Evolutionary conservation across 2,797 vertebrate species (phyloP), one percentile per base, ranked within the genome.

Genomic region (Myiotriccus ornatus): DNA sequence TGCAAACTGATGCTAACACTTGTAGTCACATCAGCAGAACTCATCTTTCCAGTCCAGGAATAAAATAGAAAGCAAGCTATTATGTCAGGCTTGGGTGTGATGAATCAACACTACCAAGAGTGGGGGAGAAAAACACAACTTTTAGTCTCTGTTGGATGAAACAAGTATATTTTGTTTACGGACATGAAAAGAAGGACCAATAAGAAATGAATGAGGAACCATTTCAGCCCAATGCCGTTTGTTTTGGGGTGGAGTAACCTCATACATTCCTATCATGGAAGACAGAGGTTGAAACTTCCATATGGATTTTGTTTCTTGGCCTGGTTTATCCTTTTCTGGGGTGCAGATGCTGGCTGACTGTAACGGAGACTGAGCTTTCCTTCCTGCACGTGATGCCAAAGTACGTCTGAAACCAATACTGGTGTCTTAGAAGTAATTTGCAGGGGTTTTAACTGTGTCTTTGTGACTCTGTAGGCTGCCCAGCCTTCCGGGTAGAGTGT

Each of bases 261-360:
- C 60, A 32, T 60, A 30, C 87, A 84, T 93, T 95, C 89, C 81
- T 90, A 28, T 70, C 39, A 63, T 43, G 88, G 93, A 95, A 93
- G 86, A 89, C 49, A 84, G 90, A 84, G 63, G 23, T 27, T 89
- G 83, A 87, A 94, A 93, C 79, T 88, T 90, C 85, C 91, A 91
- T 84, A 69, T 76, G 87, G 63, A 87, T 94, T 94, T 94, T 94
- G 76, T 82, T 82, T 95, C 86, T 94, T 94, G 95, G 92, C 85
- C 87, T 84, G 52, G 47, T 62, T 94, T 95, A 56, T 93, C 63
- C 74, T 86, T 96, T 96, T 97, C 95, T 94, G 95, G 95, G 92
- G 83, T 91, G 89, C 92, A 96, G 96, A 95, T 97, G 91, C 73
- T 92, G 90, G 46, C 62, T 92, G 82, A 28, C 53, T 90, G 60